These are phyloP conservation scores for Toxonevra muliebris DNA, from an alignment of 2,888 invertebrate species.

Conservation along the genomic window DNA sequence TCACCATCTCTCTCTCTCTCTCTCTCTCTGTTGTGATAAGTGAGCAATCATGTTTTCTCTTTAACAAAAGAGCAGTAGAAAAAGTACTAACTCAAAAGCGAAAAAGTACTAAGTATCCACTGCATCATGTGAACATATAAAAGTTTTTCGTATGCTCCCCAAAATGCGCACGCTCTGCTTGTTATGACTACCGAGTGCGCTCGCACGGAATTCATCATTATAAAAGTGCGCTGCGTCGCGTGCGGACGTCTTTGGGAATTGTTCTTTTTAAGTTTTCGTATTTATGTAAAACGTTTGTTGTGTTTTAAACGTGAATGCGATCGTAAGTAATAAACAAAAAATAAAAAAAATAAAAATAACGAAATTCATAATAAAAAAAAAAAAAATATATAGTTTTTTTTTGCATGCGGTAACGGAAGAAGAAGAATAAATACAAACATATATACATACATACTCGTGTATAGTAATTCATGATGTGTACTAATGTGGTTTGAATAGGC, in stretches of 20 bases:
- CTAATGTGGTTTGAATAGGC: neutral
- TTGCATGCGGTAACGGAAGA: constrained; percentile 7
- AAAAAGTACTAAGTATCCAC: neutral
- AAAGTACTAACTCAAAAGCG: neutral
- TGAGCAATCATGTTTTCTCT: neutral
- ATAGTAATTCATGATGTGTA: neutral
- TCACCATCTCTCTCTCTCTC: too few relatives aligned
- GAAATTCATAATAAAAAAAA: constrained; percentile 2
- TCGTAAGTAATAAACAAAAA: constrained; percentile 2
- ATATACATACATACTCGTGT: neutral
- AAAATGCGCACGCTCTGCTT: too few relatives aligned
- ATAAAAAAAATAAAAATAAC: constrained; percentile 1
- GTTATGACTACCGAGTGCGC: constrained; percentile 19
- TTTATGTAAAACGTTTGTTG: constrained; percentile 9
- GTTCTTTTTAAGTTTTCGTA: constrained; percentile 16
- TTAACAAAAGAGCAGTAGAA: neutral
- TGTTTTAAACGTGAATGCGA: constrained; percentile 11
- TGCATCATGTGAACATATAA: neutral
- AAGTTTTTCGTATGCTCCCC: neutral
- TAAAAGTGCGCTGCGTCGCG: constrained; percentile 35
- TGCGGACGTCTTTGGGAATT: constrained; percentile 27
- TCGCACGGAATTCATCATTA: constrained; percentile 32
- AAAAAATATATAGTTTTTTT: neutral
- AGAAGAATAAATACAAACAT: constrained; percentile 3
- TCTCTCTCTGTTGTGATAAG: too few relatives aligned